Percentiles rank a stretch among this genome's conserved stretches.
Conservation (phyloP, 2,113 vertebrate genomes). For the Menura novaehollandiae region DNA sequence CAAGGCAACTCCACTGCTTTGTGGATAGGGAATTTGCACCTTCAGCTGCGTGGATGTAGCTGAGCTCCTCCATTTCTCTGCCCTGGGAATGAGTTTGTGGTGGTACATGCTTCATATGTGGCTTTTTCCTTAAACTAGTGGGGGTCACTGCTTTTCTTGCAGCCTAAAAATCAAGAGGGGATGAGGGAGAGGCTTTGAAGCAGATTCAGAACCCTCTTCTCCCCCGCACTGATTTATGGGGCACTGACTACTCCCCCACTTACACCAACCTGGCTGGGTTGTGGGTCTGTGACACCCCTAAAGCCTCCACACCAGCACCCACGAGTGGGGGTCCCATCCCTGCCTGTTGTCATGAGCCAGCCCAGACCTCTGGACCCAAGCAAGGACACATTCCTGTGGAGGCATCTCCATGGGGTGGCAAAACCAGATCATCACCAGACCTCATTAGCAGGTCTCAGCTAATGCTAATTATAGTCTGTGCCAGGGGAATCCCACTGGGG, state of each 20-base stretch:
- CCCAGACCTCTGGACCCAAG: rapidly evolving
- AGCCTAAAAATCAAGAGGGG: not conserved
- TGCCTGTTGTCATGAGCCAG: not conserved
- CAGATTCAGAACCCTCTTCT: not conserved
- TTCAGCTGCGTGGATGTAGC: rapidly evolving
- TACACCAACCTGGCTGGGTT: rapidly evolving
- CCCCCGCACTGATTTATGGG: not conserved
- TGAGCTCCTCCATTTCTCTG: not conserved
- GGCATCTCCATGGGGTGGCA: not conserved
- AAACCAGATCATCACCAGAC: not conserved
- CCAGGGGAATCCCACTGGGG: not conserved
- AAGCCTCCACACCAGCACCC: rapidly evolving
- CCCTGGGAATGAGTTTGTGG: not conserved
- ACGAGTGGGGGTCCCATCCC: rapidly evolving
- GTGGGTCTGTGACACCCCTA: not conserved
- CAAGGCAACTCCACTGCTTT: rapidly evolving
- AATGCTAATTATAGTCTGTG: not conserved
- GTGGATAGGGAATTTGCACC: rapidly evolving
- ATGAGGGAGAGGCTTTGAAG: not conserved
- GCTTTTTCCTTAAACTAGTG: not conserved
- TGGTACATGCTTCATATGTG: rapidly evolving
- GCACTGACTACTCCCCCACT: not conserved
- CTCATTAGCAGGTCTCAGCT: not conserved
- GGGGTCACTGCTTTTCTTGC: not conserved
- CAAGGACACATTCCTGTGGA: not conserved